Evolutionary conservation across 1,140 invertebrate species (phyloP), one percentile per base, ranked within the genome.

Genomic region (Cyphomyrmex costatus): DNA sequence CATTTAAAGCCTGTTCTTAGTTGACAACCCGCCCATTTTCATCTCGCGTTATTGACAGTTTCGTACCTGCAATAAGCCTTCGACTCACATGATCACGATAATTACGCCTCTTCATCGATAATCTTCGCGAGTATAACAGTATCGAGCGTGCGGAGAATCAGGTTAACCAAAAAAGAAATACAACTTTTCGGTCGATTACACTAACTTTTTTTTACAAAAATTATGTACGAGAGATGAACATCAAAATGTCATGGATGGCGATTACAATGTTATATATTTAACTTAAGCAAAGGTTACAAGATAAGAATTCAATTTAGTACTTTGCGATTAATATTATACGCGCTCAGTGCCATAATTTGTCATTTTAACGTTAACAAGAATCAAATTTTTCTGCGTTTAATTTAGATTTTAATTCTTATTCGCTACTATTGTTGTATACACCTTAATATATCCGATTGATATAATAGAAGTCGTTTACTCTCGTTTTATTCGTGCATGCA

Each of bases 71-170:
- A 33, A 33, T 30, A 14, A 79, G 14, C 36, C 42, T 24, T 51
- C n/a, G 46, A 66, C 46, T 46, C 21, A 68, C 46, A 56, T 14
- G 61, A 27, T 70, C 36, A 46, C 36, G 46, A 56, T 70, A 80
- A 80, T 80, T 80, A 80, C 30, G 49, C 49, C 70, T 77, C 74
- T 77, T 78, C 60, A 60, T 63, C 19, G 46, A 33, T 42, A 70
- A 80, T 80, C 33, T 68, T 24, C 30, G 33, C n/a, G n/a, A n/a
- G n/a, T 6, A 14, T 53, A 68, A 68, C 42, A 68, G 42, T 51
- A 79, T 19, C n/a, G 21, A 80, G 63, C 27, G 63, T 53, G 46
- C 24, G 63, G n/a, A 80, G 46, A 56, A 70, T 70, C 49, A 33
- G 46, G n/a, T 68, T 79, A 79, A 7, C 27, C 36, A 30, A 66